These are phyloP conservation scores for Notocelia uddmanniana DNA, from an alignment of 2,888 invertebrate genomes.

Conservation along the genomic window DNA sequence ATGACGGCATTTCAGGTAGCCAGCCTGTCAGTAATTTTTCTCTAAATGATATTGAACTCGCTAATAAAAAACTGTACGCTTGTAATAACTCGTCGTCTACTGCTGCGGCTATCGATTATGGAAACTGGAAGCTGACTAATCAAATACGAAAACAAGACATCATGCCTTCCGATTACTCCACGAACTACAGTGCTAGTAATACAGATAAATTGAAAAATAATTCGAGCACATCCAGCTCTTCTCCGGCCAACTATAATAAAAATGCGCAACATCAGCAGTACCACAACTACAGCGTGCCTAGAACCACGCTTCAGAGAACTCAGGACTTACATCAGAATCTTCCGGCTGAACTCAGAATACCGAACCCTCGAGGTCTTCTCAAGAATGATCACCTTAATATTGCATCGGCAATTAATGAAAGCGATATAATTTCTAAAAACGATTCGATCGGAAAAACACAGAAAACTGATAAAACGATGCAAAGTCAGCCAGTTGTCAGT, in stretches of 20 bases:
- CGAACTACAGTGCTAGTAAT: conserved; percentile 64
- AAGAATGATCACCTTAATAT: conserved; percentile 68
- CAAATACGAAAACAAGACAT: conserved; percentile 73
- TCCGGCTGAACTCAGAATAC: conserved; percentile 74
- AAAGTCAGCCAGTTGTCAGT: conserved; percentile 72
- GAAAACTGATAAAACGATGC: conserved; percentile 72
- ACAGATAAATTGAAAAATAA: conserved; percentile 71
- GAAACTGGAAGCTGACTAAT: conserved; percentile 76
- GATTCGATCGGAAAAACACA: conserved; percentile 67
- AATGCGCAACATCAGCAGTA: conserved; percentile 73
- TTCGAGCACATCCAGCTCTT: conserved; percentile 58
- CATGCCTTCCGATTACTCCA: conserved; percentile 74
- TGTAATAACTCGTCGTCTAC: conserved; percentile 65
- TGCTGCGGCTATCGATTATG: conserved; percentile 70
- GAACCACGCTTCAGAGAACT: conserved; percentile 64
- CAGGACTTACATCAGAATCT: conserved; percentile 73
- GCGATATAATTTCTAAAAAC: conserved; percentile 65
- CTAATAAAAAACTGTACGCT: conserved; percentile 77
- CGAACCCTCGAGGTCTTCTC: conserved; percentile 72
- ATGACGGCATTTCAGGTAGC: conserved; percentile 65
- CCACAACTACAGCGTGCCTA: conserved; percentile 67
- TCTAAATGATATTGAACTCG: conserved; percentile 77
- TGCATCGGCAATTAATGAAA: conserved; percentile 61
- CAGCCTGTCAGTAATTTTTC: conserved; percentile 72
- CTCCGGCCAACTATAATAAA: conserved; percentile 73